These are phyloP conservation scores for Ypsolopha scabrella DNA, from an alignment of 2,888 invertebrate species.

Conservation along the genomic window DNA sequence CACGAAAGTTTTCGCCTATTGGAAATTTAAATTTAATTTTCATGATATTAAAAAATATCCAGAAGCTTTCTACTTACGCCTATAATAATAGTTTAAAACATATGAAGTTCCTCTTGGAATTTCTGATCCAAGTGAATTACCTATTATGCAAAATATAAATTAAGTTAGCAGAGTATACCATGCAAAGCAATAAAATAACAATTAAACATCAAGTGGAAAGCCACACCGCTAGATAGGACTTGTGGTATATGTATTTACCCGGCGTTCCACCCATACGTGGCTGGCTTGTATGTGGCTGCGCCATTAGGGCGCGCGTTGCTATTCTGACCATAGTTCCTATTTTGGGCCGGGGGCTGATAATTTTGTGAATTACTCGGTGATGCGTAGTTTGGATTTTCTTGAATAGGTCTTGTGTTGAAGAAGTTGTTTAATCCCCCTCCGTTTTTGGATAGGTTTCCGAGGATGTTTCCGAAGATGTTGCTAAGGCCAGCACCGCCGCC, in stretches of 20 bases:
- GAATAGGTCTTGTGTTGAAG: conserved; percentile 55
- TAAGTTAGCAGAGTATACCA: conserved; percentile 5
- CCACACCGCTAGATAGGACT: conserved; percentile 17
- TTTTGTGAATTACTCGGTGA: conserved; percentile 43
- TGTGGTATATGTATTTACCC: conserved; percentile 42
- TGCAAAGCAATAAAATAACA: conserved; percentile 5
- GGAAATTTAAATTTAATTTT: too few species aligned
- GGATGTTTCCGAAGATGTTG: conserved; percentile 46
- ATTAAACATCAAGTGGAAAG: conserved; percentile 17
- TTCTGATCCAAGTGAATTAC: neutral
- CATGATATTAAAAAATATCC: too few species aligned
- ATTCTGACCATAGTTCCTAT: conserved; percentile 41
- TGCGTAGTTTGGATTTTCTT: conserved; percentile 56
- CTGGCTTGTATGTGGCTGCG: conserved; percentile 44
- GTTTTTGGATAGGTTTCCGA: conserved; percentile 45
- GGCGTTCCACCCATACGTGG: conserved; percentile 57
- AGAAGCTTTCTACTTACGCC: too few species aligned
- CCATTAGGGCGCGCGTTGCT: conserved; percentile 31
- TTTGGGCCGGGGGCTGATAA: conserved; percentile 42
- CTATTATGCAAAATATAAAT: conserved; percentile 22
- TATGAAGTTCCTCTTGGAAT: too few species aligned
- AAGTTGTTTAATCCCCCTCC: conserved; percentile 34
- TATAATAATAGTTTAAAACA: too few species aligned
- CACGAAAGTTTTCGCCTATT: too few species aligned
- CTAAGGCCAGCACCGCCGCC: conserved; percentile 14